These are phyloP conservation scores for Teleogryllus occipitalis DNA, from an alignment of 1,140 invertebrate genomes.

Conservation along the genomic window DNA sequence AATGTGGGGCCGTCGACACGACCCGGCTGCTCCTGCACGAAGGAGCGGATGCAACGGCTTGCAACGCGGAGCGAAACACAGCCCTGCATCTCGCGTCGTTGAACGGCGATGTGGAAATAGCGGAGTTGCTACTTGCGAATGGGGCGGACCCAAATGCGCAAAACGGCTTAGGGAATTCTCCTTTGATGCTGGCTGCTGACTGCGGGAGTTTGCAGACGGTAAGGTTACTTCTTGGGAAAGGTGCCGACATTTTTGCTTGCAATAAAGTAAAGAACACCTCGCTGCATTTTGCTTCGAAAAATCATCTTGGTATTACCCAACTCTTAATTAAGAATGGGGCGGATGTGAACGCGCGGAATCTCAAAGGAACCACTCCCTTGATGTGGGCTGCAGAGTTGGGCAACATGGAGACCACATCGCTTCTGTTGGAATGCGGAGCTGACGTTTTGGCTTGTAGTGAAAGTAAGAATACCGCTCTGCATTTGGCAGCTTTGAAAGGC, in stretches of 20 bases:
- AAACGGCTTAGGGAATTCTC: background rate
- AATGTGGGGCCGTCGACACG: background rate
- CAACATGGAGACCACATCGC: background rate
- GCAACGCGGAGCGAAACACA: background rate
- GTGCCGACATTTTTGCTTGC: background rate
- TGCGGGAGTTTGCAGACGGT: background rate
- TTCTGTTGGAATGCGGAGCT: background rate
- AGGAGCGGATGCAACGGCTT: background rate
- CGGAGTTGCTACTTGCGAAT: background rate
- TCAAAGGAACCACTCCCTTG: background rate
- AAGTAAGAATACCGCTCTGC: background rate
- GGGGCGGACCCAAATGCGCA: conserved; percentile 7
- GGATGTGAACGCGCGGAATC: background rate
- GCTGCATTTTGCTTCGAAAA: background rate
- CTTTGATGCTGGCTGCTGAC: background rate
- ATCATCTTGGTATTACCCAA: background rate
- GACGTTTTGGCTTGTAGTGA: background rate
- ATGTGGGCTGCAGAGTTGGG: background rate
- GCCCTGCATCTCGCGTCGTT: background rate
- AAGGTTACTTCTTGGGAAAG: background rate
- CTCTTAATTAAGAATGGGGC: background rate
- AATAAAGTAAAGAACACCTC: background rate
- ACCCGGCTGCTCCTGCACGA: background rate
- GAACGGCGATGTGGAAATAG: background rate
- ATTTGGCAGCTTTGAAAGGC: background rate